phyloP scores from a whole-genome alignment of 1,140 invertebrate genomes.

The Drosophila suzukii region DNA sequence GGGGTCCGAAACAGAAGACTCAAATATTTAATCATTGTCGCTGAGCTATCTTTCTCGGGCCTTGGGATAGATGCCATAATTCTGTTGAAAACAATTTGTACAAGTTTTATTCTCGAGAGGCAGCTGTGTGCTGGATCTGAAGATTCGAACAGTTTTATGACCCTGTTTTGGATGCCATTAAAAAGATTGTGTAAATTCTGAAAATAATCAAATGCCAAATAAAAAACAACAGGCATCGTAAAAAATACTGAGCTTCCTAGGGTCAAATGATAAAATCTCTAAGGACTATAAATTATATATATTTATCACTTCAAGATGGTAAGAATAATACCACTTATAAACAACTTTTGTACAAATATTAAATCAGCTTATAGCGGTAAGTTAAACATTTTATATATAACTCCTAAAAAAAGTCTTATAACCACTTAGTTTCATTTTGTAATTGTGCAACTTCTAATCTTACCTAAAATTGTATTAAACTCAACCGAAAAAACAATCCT shows the following conservation, averaged over 20 bases:
- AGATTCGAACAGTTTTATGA: conserved; percentile 55
- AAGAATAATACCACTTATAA: background rate
- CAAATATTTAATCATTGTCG: conserved; percentile 80
- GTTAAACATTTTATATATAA: too few relatives aligned
- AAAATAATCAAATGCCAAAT: conserved; percentile 50
- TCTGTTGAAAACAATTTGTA: conserved; percentile 78
- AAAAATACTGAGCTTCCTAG: too few relatives aligned
- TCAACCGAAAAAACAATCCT: background rate
- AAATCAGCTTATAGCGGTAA: background rate
- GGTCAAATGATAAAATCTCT: background rate
- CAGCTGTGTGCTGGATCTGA: conserved; percentile 32
- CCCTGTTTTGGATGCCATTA: conserved; percentile 62
- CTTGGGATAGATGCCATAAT: conserved; percentile 69
- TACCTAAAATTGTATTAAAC: background rate
- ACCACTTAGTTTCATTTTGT: background rate
- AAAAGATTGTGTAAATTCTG: conserved; percentile 75
- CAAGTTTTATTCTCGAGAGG: conserved; percentile 49
- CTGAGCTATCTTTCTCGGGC: conserved; percentile 39
- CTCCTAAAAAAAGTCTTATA: background rate
- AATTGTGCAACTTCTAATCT: background rate
- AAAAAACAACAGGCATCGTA: conserved; percentile 5
- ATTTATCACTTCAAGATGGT: conserved; percentile 14
- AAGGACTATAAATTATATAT: conserved; percentile 10
- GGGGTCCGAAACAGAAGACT: conserved; percentile 61
- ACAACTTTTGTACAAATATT: background rate